phyloP scores from a whole-genome alignment of 2,797 vertebrate species.

The Lepilemur septentrionalis region DNA sequence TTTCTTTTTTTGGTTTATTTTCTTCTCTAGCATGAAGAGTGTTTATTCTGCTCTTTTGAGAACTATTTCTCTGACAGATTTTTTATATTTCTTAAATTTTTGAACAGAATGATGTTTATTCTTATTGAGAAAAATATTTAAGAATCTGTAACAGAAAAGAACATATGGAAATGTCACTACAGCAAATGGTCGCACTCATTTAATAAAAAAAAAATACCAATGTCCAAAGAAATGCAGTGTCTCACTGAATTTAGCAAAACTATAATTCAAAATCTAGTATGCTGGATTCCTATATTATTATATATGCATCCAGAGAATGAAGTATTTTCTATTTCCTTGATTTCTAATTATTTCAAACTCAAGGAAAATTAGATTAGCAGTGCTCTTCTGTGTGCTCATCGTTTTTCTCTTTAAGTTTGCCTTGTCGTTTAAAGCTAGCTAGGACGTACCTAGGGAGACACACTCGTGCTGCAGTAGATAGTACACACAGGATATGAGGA shows the following conservation, averaged over 20 bases:
- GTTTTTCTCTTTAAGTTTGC: slow-evolving; percentile 54
- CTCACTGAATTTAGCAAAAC: neutral
- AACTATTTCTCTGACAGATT: neutral
- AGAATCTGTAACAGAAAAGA: neutral
- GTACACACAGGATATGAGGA: neutral
- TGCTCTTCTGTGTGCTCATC: neutral
- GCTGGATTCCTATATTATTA: neutral
- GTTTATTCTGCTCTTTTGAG: neutral
- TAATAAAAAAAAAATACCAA: neutral
- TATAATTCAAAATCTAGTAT: neutral
- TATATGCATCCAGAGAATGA: neutral
- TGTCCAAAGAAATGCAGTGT: neutral
- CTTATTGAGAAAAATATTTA: neutral
- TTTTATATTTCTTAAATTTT: slow-evolving; percentile 3
- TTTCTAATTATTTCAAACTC: slow-evolving; percentile 38
- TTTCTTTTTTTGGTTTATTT: neutral
- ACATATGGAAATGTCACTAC: neutral
- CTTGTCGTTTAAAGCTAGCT: slow-evolving; percentile 2
- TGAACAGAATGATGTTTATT: neutral
- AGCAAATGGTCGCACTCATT: neutral
- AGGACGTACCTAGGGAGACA: neutral
- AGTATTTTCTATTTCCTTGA: neutral
- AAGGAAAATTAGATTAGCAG: neutral
- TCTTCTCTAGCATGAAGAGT: neutral
- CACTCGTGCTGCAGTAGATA: neutral